Base-by-base conservation (phyloP, 2,113 vertebrate genomes). In the Dicentrarchus labrax region DNA sequence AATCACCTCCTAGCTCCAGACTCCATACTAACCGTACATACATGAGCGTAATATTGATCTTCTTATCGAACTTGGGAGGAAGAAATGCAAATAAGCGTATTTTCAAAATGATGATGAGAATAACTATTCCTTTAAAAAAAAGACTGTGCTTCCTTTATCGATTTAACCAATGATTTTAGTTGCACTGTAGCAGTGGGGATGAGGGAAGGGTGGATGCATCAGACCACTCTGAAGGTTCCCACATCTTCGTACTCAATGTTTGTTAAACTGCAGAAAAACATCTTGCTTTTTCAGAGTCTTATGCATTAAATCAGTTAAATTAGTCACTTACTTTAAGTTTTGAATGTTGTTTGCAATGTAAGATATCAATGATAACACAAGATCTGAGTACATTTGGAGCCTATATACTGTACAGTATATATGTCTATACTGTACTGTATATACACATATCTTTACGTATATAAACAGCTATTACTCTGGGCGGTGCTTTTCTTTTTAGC, bases 261-360 rank as follows among this genome's bases (percentile, higher is more conserved):
- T 48, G 17, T 59, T 21, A n/a, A 51, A 48, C 24, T 65, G 30
- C 17, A 48, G 3, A 38, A 59, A 24, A 8, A 48, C 57, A 56
- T 43, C 70, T 30, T 69, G 21, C n/a, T 70, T 7, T 83, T 74
- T 61, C 9, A 43, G 38, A 45, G 10, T 77, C 71, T 66, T 85
- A 61, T 73, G 43, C 72, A 72, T 79, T 41, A 51, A 75, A 67
- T 82, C 41, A 60, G 79, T 79, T 78, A 50, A 45, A 80, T 45
- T 43, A 66, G n/a, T 30, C 30, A 30, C 30, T 30, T 30, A 30
- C 30, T 30, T 67, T 76, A 6, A 5, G 45, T 80, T 84, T 50
- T 90, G 79, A 90, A 92, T 88, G 86, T 92, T 85, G 64, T 84
- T 83, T 80, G 61, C 24, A 54, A 71, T 62, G 43, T 41, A 17